Conservation (phyloP, 2,797 vertebrate genomes). For the Loris lydekkerianus region DNA sequence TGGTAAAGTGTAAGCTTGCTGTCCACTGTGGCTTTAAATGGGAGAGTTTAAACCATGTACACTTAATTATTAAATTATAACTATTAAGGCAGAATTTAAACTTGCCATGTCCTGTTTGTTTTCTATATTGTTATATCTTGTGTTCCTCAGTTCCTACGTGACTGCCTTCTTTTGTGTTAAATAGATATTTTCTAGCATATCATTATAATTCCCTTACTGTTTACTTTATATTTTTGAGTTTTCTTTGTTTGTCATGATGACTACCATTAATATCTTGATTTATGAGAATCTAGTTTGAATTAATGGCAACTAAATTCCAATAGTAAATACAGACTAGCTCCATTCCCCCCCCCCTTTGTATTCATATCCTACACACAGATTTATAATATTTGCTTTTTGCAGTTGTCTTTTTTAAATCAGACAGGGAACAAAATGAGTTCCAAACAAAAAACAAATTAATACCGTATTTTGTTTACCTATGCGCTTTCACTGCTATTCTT, state of each 20-base stretch:
- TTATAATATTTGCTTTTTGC: not conserved
- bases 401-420: not conserved
- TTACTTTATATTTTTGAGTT: not conserved
- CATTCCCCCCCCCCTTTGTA: not conserved
- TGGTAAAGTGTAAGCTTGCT: conserved; percentile 7
- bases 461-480: not conserved
- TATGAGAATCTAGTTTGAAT: not conserved
- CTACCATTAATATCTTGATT: not conserved
- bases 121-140: not conserved
- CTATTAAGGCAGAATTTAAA: not conserved
- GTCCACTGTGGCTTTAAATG: not conserved
- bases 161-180: not conserved
- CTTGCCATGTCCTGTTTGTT: not conserved
- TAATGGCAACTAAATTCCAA: conserved; percentile 12
- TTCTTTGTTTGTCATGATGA: conserved; percentile 29
- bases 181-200: not conserved
- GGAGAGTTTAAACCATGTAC: conserved; percentile 7
- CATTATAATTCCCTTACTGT: not conserved
- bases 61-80: not conserved
- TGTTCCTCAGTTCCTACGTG: not conserved
- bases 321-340: not conserved
- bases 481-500: not conserved
- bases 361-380: not conserved
- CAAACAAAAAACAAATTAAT: not conserved
- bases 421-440: not conserved